A percentile compares a stretch with the other conserved stretches of the same genome.
Evolutionary conservation across 2,113 vertebrate species (phyloP).

Genomic region (Anthoscopus minutus): DNA sequence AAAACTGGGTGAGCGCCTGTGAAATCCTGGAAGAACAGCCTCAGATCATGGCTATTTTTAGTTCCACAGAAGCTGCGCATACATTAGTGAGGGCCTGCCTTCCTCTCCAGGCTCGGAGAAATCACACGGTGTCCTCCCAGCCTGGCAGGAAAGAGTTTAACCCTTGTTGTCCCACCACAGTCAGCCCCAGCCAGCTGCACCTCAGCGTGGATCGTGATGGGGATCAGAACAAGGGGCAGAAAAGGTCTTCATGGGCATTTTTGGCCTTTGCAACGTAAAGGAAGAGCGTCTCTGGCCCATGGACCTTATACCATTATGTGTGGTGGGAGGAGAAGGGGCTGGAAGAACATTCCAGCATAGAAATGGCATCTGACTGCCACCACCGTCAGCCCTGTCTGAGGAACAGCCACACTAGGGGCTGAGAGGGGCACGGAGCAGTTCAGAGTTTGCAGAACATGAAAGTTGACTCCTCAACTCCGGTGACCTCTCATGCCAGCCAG

Average conservation of each 20-base stretch:
- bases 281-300: not conserved
- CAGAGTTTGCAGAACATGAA: not conserved
- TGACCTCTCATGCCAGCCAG: not conserved
- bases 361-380: not conserved
- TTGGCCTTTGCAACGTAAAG: not conserved
- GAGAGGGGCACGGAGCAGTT: not conserved
- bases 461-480: not conserved
- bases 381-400: not conserved
- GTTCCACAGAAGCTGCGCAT: conserved; percentile 27
- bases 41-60: conserved; percentile 65
- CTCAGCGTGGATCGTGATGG: fast-evolving
- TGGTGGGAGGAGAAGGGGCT: not conserved
- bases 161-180: not conserved
- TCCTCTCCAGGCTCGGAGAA: not conserved
- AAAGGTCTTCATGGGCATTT: not conserved
- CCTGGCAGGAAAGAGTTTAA: conserved; percentile 10
- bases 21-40: conserved; percentile 60
- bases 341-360: not conserved
- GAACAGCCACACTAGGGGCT: fast-evolving
- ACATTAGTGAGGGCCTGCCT: conserved; percentile 37
- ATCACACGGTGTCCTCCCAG: conserved; percentile 8
- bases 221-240: not conserved
- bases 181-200: not conserved
- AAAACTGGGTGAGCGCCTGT: conserved; percentile 34
- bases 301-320: not conserved